phyloP scores from a whole-genome alignment of 2,888 invertebrate species.

The Troglohyphantes excavatus region DNA sequence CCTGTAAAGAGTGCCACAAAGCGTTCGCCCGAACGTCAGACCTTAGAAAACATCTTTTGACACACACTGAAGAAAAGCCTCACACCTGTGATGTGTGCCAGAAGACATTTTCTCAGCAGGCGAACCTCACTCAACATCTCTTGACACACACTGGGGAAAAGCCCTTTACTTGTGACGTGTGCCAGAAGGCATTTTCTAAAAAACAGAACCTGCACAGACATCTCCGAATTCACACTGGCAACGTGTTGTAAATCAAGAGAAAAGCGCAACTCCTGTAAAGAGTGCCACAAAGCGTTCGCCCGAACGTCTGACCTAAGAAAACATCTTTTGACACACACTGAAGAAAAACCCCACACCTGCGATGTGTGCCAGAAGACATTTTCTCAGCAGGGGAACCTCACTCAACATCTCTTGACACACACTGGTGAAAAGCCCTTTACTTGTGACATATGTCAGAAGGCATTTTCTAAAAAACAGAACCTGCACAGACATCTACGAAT shows the following conservation, averaged over 20 bases:
- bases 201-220: no score
- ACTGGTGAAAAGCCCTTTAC: background rate
- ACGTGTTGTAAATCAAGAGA: no score
- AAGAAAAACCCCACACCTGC: background rate
- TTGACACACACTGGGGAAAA: slow-evolving; percentile 88
- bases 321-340: no score
- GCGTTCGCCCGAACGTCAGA: background rate
- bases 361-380: background rate
- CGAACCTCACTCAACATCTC: slow-evolving; percentile 95
- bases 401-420: background rate
- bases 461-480: no score
- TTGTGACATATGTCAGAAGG: background rate
- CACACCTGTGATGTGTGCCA: slow-evolving; percentile 91
- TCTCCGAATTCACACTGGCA: no score
- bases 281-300: no score
- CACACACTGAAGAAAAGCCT: slow-evolving; percentile 96
- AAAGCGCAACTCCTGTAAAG: no score
- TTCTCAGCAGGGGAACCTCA: background rate
- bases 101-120: slow-evolving; percentile 94
- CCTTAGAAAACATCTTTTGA: slow-evolving; percentile 90
- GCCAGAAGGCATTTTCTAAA: background rate
- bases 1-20: background rate
- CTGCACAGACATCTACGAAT: no score
- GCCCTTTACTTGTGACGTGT: background rate
- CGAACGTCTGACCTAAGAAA: no score